A percentile compares a stretch with the other conserved stretches of the same genome.
These are phyloP conservation scores for Heliconius ismenius DNA, from an alignment of 2,888 invertebrate genomes.

Conservation along the genomic window DNA sequence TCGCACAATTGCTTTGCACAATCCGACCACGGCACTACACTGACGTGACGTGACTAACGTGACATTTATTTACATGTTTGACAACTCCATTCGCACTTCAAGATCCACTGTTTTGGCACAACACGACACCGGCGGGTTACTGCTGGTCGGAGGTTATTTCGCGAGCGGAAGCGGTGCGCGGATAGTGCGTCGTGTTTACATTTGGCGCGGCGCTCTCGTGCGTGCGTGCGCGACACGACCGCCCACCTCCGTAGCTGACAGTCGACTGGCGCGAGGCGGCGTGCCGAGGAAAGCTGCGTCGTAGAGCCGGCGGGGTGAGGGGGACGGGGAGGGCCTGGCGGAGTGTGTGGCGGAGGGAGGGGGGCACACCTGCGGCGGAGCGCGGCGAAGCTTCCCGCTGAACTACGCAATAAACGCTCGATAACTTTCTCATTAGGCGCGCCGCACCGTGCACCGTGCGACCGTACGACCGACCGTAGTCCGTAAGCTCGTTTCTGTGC, in stretches of 20 bases:
- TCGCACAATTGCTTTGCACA: conserved; percentile 68
- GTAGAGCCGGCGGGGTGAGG: conserved; percentile 55
- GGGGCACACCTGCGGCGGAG: conserved; percentile 74
- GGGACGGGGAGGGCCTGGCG: conserved; percentile 51
- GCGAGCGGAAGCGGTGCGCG: conserved; percentile 72
- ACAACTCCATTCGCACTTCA: conserved; percentile 65
- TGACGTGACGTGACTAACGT: conserved; percentile 61
- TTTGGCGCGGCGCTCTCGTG: conserved; percentile 71
- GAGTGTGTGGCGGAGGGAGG: conserved; percentile 52
- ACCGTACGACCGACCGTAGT: too few species aligned
- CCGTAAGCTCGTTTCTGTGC: conserved; percentile 77
- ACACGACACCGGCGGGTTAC: conserved; percentile 66
- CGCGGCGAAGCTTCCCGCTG: conserved; percentile 76
- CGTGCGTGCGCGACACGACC: conserved; percentile 51
- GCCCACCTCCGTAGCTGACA: conserved; percentile 70
- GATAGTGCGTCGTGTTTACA: conserved; percentile 79
- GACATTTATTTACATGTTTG: conserved; percentile 74
- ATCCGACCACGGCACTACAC: conserved; percentile 70
- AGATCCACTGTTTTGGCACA: conserved; percentile 73
- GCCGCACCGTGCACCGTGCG: conserved; percentile 73
- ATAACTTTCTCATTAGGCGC: conserved; percentile 82
- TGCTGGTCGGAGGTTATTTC: conserved; percentile 68
- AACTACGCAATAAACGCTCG: conserved; percentile 82
- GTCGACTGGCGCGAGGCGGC: conserved; percentile 72
- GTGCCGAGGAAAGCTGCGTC: conserved; percentile 58